A percentile compares a stretch with the other conserved stretches of the same genome.
Conservation (phyloP, 1,140 invertebrate species). For the Lethocerus indicus region DNA sequence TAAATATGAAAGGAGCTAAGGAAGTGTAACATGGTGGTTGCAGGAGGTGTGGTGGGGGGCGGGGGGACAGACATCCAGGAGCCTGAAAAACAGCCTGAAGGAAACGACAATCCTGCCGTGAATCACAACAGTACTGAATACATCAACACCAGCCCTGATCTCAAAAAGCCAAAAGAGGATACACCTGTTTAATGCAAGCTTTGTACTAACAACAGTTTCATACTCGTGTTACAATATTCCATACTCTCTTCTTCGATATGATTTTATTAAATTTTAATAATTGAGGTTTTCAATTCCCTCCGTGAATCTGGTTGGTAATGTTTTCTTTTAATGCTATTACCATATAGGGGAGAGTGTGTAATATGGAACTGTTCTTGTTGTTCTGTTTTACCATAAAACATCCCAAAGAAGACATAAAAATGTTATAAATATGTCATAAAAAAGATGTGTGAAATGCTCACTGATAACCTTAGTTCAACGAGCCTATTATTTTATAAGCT, state of each 20-base stretch:
- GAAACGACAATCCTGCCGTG: conserved; percentile 10
- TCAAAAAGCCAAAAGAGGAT: conserved; percentile 13
- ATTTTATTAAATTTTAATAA: not conserved
- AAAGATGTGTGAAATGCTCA: too few relatives aligned
- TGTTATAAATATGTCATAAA: too few relatives aligned
- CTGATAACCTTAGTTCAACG: too few relatives aligned
- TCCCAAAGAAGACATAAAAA: too few relatives aligned
- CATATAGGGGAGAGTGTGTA: too few relatives aligned
- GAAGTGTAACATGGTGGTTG: too few relatives aligned
- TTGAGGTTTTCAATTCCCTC: not conserved
- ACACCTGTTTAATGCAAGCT: conserved; percentile 8
- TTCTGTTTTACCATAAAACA: too few relatives aligned
- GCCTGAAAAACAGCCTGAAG: conserved; percentile 10
- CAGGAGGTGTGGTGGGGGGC: conserved; percentile 2
- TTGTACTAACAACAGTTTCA: not conserved
- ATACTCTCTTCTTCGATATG: not conserved
- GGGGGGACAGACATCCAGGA: not conserved
- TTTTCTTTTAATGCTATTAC: too few relatives aligned
- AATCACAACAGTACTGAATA: conserved; percentile 10
- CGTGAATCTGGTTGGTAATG: too few relatives aligned
- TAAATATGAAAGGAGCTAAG: too few relatives aligned
- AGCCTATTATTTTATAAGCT: too few relatives aligned
- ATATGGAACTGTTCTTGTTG: too few relatives aligned
- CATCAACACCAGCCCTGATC: conserved; percentile 9
- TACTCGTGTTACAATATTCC: not conserved